These are phyloP conservation scores for Ennomos fuscantarius DNA, from an alignment of 2,888 invertebrate genomes.

Conservation along the genomic window DNA sequence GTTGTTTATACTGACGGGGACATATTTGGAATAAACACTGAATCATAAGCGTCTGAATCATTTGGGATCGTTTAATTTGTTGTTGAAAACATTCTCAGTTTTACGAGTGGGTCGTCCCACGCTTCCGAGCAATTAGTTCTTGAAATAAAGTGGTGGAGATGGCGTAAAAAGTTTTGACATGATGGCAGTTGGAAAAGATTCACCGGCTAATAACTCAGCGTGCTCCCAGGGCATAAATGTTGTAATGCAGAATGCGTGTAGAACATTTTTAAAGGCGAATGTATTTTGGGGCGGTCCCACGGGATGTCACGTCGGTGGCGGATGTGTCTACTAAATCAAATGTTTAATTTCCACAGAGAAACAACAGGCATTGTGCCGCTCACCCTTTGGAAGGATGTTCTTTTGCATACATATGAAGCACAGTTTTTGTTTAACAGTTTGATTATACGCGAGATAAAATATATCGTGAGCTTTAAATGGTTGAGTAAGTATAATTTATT, in stretches of 20 bases:
- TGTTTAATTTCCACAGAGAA: constrained; percentile 74
- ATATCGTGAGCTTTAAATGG: constrained; percentile 37
- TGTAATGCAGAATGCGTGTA: constrained; percentile 64
- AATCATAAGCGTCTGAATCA: constrained; percentile 59
- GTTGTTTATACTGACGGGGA: constrained; percentile 55
- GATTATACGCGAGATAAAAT: constrained; percentile 39
- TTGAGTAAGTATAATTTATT: constrained; percentile 39
- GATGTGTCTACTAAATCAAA: constrained; percentile 74
- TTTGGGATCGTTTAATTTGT: constrained; percentile 64
- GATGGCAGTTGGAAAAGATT: constrained; percentile 41
- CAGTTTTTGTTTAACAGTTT: constrained; percentile 36
- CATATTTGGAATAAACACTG: constrained; percentile 57
- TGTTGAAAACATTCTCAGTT: constrained; percentile 54
- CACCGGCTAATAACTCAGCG: constrained; percentile 45
- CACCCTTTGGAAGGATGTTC: constrained; percentile 55
- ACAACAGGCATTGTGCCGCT: constrained; percentile 64
- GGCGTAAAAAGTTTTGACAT: constrained; percentile 51
- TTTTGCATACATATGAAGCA: constrained; percentile 35
- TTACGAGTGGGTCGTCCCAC: constrained; percentile 52
- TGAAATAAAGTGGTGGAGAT: constrained; percentile 55
- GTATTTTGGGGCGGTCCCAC: constrained; percentile 58
- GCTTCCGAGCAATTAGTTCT: constrained; percentile 59
- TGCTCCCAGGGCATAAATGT: constrained; percentile 13
- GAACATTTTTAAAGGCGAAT: constrained; percentile 59
- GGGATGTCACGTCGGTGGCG: constrained; percentile 62